Evolutionary conservation across 2,113 vertebrate genomes (phyloP), one percentile per base, ranked within the genome.

Genomic region (Varanus komodoensis): DNA sequence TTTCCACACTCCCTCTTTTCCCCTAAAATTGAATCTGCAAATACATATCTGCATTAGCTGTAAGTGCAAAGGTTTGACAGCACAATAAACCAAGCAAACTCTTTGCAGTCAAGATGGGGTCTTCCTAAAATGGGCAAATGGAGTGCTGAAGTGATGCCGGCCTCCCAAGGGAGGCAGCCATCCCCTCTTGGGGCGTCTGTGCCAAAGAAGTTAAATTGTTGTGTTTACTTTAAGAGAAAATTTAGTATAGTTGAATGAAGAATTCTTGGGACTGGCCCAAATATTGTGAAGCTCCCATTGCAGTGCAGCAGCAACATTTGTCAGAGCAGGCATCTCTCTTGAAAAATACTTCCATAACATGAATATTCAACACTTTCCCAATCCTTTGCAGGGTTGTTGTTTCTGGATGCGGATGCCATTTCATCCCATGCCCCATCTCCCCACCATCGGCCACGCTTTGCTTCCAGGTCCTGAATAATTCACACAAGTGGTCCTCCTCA

Each of bases 191-290:
- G 86, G 73, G 87, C 71, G 91, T 71, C 73, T 0, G 90, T 81
- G 90, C 78, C 91, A 78, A 95, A 94, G 78, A 90, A 93, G 89
- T 93, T 89, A 92, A 94, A 88, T 92, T 88, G 38, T 44, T 91
- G 91, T 83, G 68, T 82, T 93, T 90, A 19, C 74, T 92, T 52
- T 82, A 92, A 50, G 89, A 88, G 79, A 94, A 94, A 52, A 74
- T 57, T 93, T 57, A 90, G 61, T 74, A 90, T 90, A 64, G 71
- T 48, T 89, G 68, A 52, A 86, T 74, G 89, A 95, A 93, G 71
- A 67, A 92, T 91, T 94, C 68, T 90, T 84, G 64, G 21, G n/a
- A 34, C 9, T 67, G n/a, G 8, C 19, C 21, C 57, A 83, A 74
- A 61, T 57, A 57, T 38, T 73, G 19, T 38, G n/a, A 48, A 50